A percentile compares a stretch with the other conserved stretches of the same genome.
phyloP scores from a whole-genome alignment of 2,797 vertebrate genomes.

The Acipenser oxyrinchus region DNA sequence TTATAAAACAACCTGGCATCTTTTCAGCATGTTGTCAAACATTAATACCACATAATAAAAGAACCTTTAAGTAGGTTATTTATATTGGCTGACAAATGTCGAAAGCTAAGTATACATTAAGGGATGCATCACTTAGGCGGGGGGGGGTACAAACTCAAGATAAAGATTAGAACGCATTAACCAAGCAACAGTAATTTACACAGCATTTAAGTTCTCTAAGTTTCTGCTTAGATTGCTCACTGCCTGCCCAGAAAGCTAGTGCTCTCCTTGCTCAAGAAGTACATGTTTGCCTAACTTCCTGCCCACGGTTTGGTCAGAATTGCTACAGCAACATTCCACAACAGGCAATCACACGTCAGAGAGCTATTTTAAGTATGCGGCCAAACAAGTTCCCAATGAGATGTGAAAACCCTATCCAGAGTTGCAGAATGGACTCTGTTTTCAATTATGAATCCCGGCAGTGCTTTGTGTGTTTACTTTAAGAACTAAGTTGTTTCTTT shows the following conservation, averaged over 20 bases:
- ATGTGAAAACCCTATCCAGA: slow-evolving; percentile 43
- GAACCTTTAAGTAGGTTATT: no score
- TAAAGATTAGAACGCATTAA: no score
- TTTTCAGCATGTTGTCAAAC: no score
- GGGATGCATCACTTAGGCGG: neutral
- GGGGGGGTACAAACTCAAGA: slow-evolving; percentile 9
- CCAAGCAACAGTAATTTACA: neutral
- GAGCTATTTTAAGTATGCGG: slow-evolving; percentile 77
- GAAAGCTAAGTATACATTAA: no score
- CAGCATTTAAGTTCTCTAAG: neutral
- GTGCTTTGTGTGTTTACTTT: slow-evolving; percentile 25
- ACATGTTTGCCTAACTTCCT: slow-evolving; percentile 65
- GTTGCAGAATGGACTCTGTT: slow-evolving; percentile 43
- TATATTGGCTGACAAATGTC: no score
- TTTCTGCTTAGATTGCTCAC: neutral
- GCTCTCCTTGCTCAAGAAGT: slow-evolving; percentile 44
- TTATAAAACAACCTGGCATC: no score
- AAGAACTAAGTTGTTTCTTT: slow-evolving; percentile 4
- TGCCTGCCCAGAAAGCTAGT: slow-evolving; percentile 41
- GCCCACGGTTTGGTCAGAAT: slow-evolving; percentile 53
- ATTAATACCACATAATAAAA: no score
- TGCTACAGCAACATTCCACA: slow-evolving; percentile 71
- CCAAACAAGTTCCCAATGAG: slow-evolving; percentile 68
- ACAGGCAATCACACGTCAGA: slow-evolving; percentile 75
- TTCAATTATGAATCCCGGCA: slow-evolving; percentile 35